These are phyloP conservation scores for Rhea pennata DNA, from an alignment of 2,113 vertebrate species.

Conservation along the genomic window DNA sequence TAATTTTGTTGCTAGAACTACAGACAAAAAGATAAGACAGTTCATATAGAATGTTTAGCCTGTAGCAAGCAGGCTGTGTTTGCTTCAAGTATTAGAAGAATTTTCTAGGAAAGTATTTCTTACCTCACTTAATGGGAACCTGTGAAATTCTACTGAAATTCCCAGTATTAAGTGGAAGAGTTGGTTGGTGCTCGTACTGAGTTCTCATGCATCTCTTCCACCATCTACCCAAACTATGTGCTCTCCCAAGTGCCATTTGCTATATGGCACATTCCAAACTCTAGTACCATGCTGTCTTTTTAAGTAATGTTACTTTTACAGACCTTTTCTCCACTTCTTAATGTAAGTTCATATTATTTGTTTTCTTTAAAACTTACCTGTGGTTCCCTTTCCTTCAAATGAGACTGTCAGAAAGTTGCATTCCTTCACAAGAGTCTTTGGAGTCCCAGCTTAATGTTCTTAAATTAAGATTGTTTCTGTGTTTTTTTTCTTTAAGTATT, in stretches of 20 bases:
- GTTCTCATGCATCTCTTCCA: neutral
- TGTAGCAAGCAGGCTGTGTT: neutral
- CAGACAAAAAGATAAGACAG: accelerated
- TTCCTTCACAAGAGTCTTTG: neutral
- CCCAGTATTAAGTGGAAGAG: neutral
- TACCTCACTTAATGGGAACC: neutral
- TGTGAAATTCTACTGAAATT: neutral
- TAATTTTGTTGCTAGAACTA: neutral
- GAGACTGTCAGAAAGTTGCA: too few relatives aligned
- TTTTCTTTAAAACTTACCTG: neutral
- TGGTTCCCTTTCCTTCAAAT: neutral
- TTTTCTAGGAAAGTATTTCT: neutral
- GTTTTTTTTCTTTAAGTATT: neutral
- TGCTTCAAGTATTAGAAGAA: neutral
- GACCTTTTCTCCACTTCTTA: neutral
- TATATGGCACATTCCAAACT: neutral
- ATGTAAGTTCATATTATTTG: neutral
- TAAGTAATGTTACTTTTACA: neutral
- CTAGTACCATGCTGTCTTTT: neutral
- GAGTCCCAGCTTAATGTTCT: neutral
- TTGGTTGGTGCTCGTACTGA: neutral
- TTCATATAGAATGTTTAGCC: neutral
- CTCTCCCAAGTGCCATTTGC: neutral
- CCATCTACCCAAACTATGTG: neutral
- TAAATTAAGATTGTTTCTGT: neutral